Conservation (phyloP, 2,888 invertebrate species). For the Acanthosepion esculentum region DNA sequence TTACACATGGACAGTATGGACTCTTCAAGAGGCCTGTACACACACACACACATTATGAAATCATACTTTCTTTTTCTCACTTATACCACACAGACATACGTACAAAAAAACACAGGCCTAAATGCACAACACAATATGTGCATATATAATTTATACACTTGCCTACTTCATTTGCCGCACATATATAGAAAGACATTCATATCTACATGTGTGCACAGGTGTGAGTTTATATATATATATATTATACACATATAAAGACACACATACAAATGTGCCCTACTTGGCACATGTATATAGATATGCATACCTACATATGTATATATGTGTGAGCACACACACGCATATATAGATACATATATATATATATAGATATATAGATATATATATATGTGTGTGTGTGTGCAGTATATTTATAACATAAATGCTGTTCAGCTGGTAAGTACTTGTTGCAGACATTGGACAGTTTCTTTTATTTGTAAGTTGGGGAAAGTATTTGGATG, state of each 20-base stretch:
- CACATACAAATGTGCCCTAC: background rate
- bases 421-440: constrained; percentile 20
- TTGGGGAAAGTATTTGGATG: background rate
- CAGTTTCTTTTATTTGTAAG: background rate
- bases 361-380: constrained; percentile 1
- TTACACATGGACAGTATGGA: constrained; percentile 21
- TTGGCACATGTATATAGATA: background rate
- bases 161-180: constrained; percentile 4
- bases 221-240: background rate
- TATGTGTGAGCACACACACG: background rate
- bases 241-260: background rate
- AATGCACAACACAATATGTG: constrained; percentile 21
- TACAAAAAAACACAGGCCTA: constrained; percentile 21
- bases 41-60: background rate
- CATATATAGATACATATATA: background rate
- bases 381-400: background rate
- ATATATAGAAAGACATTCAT: constrained; percentile 11
- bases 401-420: constrained; percentile 9
- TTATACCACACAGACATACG: background rate
- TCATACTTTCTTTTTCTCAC: background rate
- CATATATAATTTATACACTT: constrained; percentile 33
- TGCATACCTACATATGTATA: constrained; percentile 6
- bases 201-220: constrained; percentile 1
- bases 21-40: background rate
- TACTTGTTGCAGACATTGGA: constrained; percentile 17